phyloP scores from a whole-genome alignment of 2,797 vertebrate genomes.

The Hylomyscus alleni region DNA sequence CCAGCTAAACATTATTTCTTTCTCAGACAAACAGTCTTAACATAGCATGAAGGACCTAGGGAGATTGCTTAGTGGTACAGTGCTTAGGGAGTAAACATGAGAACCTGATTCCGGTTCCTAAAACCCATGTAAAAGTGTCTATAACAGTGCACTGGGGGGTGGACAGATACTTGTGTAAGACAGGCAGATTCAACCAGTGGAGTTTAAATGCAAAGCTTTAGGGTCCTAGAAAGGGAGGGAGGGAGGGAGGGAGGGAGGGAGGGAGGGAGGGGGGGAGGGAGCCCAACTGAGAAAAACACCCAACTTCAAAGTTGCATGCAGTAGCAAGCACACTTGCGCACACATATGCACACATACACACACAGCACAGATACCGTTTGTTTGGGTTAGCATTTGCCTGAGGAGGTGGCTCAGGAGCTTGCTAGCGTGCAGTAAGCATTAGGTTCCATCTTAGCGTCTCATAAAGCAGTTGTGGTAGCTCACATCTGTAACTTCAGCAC shows the following conservation, averaged over 20 bases:
- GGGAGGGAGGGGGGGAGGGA: background rate
- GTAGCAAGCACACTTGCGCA: background rate
- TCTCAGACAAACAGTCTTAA: constrained; percentile 6
- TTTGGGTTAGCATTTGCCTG: background rate
- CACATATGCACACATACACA: background rate
- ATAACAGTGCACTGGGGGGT: background rate
- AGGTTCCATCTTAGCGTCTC: background rate
- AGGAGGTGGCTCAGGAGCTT: background rate
- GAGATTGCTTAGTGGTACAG: background rate
- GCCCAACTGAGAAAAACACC: background rate
- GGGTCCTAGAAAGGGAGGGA: too few relatives aligned
- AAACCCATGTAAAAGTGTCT: background rate
- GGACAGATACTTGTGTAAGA: background rate
- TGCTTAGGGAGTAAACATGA: background rate
- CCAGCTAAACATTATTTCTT: background rate
- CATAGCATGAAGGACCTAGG: background rate
- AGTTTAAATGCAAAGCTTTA: background rate
- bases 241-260: too few relatives aligned
- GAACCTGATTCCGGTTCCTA: too few relatives aligned
- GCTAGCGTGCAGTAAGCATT: background rate
- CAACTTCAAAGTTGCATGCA: background rate
- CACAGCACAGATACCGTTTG: background rate
- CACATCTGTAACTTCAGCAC: background rate
- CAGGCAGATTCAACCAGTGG: too few relatives aligned
- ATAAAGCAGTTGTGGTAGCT: background rate